Evolutionary conservation across 2,113 vertebrate species (phyloP), one percentile per base, ranked within the genome.

Genomic region (Caranx melampygus): DNA sequence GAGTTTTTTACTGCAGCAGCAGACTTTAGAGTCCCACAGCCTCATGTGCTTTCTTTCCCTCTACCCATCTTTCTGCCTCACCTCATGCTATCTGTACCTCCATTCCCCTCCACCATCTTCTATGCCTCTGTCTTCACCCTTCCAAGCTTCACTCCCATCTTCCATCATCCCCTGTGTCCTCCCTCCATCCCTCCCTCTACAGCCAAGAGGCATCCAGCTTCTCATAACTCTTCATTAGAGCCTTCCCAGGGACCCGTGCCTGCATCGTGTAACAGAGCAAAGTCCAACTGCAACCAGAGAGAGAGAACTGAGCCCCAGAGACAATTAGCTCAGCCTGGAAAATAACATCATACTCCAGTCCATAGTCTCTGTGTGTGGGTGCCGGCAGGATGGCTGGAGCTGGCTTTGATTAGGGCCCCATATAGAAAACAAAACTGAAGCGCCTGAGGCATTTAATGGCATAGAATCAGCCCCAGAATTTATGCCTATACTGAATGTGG

Each of bases 161-260:
- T 81, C 81, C 44, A 72, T 79, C 78, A 79, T 65, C 33, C 62
- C 51, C 42, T 12, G 54, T 67, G 59, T 78, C 68, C 81, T 77
- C 74, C 82, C 87, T 65, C 66, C 51, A 80, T 88, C 82, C 47
- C 76, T 78, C 88, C 84, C 73, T 79, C 84, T 55, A 44, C 78
- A 89, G 92, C 92, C 91, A 92, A 86, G 76, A 91, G 83, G 85
- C 87, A 90, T 92, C 81, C 75, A 82, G 89, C 81, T 85, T 69
- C 87, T 92, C 92, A 87, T 93, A 94, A 94, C 87, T 94, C 93
- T 94, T 94, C 91, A 93, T 92, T 93, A 94, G 86, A 88, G 77
- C 84, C 85, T 90, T 90, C 82, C 82, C 84, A 59, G 86, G 82
- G 82, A 91, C 85, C 77, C 68, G 33, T 42, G 72, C 87, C 85